These are phyloP conservation scores for Marisa cornuarietis DNA, from an alignment of 1,140 invertebrate species.

Conservation along the genomic window DNA sequence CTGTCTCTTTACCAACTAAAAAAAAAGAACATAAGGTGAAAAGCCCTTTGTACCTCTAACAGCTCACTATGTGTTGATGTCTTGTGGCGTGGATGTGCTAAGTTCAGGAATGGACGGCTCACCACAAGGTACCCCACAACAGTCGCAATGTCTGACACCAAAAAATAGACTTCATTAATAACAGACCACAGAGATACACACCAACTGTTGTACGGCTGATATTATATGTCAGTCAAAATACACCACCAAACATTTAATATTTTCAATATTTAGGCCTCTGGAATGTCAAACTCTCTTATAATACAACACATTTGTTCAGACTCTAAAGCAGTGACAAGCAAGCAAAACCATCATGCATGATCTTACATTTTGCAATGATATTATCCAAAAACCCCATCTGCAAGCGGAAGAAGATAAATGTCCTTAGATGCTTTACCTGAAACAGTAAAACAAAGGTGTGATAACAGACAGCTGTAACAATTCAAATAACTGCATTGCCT, in stretches of 20 bases:
- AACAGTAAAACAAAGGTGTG: slow-evolving; percentile 28
- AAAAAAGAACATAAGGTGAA: too few relatives aligned
- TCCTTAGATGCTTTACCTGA: slow-evolving; percentile 81
- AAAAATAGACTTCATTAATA: background rate
- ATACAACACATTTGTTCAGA: background rate
- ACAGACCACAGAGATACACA: background rate
- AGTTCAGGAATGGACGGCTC: slow-evolving; percentile 89
- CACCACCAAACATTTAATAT: too few relatives aligned
- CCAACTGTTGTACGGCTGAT: background rate
- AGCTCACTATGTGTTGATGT: slow-evolving; percentile 73
- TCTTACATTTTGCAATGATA: slow-evolving; percentile 93
- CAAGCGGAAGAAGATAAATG: slow-evolving; percentile 91
- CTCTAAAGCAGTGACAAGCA: background rate
- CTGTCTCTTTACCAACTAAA: too few relatives aligned
- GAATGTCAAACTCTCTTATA: too few relatives aligned
- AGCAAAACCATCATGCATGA: background rate
- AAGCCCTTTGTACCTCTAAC: slow-evolving; percentile 71
- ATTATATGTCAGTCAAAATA: background rate
- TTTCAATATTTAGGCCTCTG: too few relatives aligned
- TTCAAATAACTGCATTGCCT: background rate
- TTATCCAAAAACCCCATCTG: slow-evolving; percentile 95
- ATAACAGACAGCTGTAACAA: background rate
- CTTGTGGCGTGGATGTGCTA: slow-evolving; percentile 62
- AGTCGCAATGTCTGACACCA: slow-evolving; percentile 83
- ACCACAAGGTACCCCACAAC: slow-evolving; percentile 95